Conservation (phyloP, 2,113 vertebrate genomes). For the Lagopus leucura region DNA sequence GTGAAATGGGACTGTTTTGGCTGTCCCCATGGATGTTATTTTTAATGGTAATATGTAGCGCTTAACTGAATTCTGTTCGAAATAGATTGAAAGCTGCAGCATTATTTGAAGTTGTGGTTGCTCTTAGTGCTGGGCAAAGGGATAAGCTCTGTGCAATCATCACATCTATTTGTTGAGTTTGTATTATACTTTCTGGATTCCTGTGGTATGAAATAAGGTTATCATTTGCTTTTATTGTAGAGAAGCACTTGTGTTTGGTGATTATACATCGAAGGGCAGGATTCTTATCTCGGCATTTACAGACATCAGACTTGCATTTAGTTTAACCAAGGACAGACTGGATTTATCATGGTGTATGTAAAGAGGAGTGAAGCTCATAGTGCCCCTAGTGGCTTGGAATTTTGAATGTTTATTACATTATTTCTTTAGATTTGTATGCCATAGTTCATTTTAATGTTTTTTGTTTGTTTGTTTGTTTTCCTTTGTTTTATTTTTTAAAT, state of each 20-base stretch:
- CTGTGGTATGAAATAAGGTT: not conserved
- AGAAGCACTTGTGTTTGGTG: not conserved
- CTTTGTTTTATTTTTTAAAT: not conserved
- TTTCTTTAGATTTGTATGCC: not conserved
- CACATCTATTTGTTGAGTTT: not conserved
- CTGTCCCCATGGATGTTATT: constrained; percentile 13
- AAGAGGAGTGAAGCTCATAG: not conserved
- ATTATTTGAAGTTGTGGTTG: not conserved
- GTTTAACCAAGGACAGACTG: not conserved
- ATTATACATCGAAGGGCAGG: not conserved
- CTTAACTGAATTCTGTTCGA: constrained; percentile 58
- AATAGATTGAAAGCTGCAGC: constrained; percentile 19
- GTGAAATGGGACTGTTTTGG: not conserved
- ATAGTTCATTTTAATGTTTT: not conserved
- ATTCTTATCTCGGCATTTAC: not conserved
- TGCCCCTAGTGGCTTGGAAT: not conserved
- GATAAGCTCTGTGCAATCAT: not conserved
- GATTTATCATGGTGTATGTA: not conserved
- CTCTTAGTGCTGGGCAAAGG: not conserved
- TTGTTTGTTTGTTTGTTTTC: too few species aligned
- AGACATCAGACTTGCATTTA: rapidly evolving
- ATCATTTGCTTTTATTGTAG: not conserved
- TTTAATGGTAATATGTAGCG: constrained; percentile 60
- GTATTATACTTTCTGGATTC: not conserved
- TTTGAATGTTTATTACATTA: not conserved